Conservation (phyloP, 2,113 vertebrate species). For the Polyodon spathula region DNA sequence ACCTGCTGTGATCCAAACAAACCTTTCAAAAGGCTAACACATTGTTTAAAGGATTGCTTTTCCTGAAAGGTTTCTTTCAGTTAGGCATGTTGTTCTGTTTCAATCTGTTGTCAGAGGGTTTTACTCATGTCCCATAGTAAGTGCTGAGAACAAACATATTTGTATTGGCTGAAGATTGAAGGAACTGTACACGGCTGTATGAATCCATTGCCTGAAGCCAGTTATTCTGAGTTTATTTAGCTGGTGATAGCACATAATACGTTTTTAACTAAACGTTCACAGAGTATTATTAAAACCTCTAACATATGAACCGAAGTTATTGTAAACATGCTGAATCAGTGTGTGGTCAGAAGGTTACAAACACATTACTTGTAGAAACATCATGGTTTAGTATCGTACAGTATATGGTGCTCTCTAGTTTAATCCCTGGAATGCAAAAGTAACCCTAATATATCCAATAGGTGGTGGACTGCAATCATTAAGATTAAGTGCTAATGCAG, state of each 20-base stretch:
- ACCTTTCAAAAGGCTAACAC: neutral
- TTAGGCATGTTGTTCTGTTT: neutral
- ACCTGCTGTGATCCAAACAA: constrained; percentile 3
- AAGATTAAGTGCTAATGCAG: too few relatives aligned
- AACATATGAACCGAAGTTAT: constrained; percentile 11
- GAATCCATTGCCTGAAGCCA: neutral
- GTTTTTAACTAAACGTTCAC: constrained; percentile 13
- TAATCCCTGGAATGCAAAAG: too few relatives aligned
- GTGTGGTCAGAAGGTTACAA: neutral
- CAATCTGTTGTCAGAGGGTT: neutral
- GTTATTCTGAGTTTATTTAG: constrained; percentile 7
- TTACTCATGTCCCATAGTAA: neutral
- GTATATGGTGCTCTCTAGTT: too few relatives aligned
- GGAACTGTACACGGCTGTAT: constrained; percentile 2
- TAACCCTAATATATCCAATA: too few relatives aligned
- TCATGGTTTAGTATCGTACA: too few relatives aligned
- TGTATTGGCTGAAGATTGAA: constrained; percentile 4
- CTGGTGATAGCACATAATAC: constrained; percentile 6
- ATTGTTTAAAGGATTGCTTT: neutral
- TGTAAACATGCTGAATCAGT: constrained; percentile 13
- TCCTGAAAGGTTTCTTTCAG: neutral
- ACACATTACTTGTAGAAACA: too few relatives aligned
- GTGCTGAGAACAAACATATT: constrained; percentile 4
- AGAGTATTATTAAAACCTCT: constrained; percentile 15
- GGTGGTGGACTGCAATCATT: too few relatives aligned